phyloP scores from a whole-genome alignment of 1,140 invertebrate species.

The Drosophila bifasciata region DNA sequence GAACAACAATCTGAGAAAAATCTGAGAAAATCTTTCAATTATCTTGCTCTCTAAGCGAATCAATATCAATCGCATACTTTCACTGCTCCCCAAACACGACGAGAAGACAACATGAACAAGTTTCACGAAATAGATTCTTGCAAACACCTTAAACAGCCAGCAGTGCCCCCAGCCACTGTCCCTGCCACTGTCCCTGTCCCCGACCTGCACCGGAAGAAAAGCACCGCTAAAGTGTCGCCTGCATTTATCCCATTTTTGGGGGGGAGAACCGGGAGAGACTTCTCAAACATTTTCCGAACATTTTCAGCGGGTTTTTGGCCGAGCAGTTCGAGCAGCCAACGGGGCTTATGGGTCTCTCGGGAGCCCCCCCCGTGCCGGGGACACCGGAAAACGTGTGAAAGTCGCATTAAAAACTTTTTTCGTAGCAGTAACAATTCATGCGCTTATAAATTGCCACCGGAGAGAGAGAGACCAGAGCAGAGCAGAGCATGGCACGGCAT shows the following conservation, averaged over 20 bases:
- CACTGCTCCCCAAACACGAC: too few species aligned
- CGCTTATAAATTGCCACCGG: slow-evolving; percentile 72
- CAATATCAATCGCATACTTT: too few species aligned
- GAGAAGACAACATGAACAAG: too few species aligned
- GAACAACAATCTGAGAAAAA: too few species aligned
- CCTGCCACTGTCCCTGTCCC: too few species aligned
- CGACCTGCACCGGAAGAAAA: slow-evolving; percentile 1
- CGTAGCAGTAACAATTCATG: slow-evolving; percentile 66
- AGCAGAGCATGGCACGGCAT: slow-evolving; percentile 13
- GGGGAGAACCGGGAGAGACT: slow-evolving; percentile 12
- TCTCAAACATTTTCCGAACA: slow-evolving; percentile 17
- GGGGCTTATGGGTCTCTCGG: slow-evolving; percentile 40
- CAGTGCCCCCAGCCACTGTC: too few species aligned
- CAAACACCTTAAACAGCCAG: too few species aligned
- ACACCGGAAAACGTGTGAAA: slow-evolving; percentile 69
- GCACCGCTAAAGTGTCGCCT: slow-evolving; percentile 24
- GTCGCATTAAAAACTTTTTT: slow-evolving; percentile 72
- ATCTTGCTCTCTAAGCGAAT: too few species aligned
- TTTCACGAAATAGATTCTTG: too few species aligned
- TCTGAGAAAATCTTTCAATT: too few species aligned
- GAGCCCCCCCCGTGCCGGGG: slow-evolving; percentile 43
- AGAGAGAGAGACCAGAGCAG: slow-evolving; percentile 5
- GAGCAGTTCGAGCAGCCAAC: slow-evolving; percentile 29
- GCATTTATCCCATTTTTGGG: slow-evolving; percentile 38
- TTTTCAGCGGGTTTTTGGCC: slow-evolving; percentile 15